Conservation (phyloP, 2,113 vertebrate species). For the Caretta caretta region DNA sequence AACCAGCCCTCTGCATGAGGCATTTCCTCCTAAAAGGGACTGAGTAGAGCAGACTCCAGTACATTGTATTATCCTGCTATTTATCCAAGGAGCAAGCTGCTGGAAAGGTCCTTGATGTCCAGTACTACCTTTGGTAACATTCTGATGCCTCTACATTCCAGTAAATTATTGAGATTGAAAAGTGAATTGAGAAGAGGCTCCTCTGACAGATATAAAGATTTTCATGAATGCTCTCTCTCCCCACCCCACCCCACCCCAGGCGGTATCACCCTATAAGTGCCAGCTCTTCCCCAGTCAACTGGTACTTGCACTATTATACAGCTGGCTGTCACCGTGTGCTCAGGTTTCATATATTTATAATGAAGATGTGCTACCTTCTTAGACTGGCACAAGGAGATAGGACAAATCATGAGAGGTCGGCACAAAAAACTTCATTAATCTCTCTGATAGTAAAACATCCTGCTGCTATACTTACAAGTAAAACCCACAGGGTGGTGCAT, state of each 20-base stretch:
- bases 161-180: slow-evolving; percentile 64
- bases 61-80: neutral
- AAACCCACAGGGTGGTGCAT: slow-evolving; percentile 31
- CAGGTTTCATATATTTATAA: slow-evolving; percentile 38
- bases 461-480: slow-evolving; percentile 44
- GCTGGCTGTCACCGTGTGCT: slow-evolving; percentile 12
- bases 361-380: slow-evolving; percentile 38
- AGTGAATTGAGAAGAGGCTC: slow-evolving; percentile 39
- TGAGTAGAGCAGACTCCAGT: accelerated
- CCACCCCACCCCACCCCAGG: accelerated
- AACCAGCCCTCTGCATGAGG: neutral
- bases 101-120: slow-evolving; percentile 47
- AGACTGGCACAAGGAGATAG: neutral
- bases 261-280: slow-evolving; percentile 27
- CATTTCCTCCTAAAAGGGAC: slow-evolving; percentile 9
- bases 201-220: slow-evolving; percentile 54
- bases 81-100: neutral
- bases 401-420: slow-evolving; percentile 52
- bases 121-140: slow-evolving; percentile 26
- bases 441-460: slow-evolving; percentile 33
- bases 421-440: slow-evolving; percentile 62
- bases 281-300: slow-evolving; percentile 12
- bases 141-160: slow-evolving; percentile 64
- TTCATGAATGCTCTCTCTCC: slow-evolving; percentile 30
- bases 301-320: slow-evolving; percentile 1